phyloP scores from a whole-genome alignment of 2,113 vertebrate species.

The Cariama cristata region DNA sequence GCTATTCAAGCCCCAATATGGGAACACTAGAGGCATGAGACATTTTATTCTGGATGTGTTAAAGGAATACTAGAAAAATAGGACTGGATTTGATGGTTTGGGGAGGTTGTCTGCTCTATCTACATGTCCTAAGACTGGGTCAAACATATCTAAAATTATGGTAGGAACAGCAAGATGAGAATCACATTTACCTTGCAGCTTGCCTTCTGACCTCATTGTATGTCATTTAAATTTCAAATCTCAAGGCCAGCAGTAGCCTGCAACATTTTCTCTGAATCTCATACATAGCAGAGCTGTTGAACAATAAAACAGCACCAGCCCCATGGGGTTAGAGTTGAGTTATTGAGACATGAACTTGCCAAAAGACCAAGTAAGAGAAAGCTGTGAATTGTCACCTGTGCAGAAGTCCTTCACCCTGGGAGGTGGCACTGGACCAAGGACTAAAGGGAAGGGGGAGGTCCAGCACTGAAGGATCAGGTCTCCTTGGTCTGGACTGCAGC shows the following conservation, averaged over 20 bases:
- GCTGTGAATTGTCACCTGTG: neutral
- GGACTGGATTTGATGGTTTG: neutral
- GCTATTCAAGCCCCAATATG: neutral
- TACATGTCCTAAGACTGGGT: neutral
- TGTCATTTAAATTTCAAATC: neutral
- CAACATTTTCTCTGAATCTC: neutral
- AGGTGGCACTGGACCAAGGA: neutral
- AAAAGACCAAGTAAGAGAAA: neutral
- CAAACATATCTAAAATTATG: neutral
- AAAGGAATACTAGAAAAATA: neutral
- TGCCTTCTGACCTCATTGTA: neutral
- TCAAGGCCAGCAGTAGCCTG: neutral
- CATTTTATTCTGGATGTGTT: neutral
- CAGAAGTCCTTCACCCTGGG: neutral
- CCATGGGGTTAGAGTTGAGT: neutral
- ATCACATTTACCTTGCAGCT: neutral
- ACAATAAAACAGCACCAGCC: neutral
- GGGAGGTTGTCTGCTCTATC: neutral
- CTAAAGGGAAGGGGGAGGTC: neutral
- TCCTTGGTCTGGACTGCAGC: neutral
- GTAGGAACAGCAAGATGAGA: neutral
- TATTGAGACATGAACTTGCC: neutral
- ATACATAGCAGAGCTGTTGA: neutral
- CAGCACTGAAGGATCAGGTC: accelerated
- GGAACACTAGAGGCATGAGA: neutral